These are phyloP conservation scores for Zootermopsis nevadensis DNA, from an alignment of 2,888 invertebrate genomes.

Conservation along the genomic window DNA sequence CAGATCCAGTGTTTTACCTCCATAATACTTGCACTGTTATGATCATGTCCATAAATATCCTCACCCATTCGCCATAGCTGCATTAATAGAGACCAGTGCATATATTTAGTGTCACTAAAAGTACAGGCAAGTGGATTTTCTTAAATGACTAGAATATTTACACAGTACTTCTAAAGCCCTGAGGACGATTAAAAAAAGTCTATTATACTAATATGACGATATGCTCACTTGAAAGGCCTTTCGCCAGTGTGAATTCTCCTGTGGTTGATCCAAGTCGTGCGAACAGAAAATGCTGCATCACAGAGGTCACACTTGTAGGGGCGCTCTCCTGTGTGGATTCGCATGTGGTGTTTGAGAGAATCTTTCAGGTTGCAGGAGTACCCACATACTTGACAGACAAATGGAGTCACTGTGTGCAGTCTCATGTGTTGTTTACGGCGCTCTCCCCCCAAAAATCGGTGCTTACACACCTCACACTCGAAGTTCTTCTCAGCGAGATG, in stretches of 20 bases:
- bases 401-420: background rate
- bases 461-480: background rate
- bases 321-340: background rate
- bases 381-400: background rate
- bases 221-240: background rate
- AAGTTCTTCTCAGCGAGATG: background rate
- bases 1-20: too few species aligned
- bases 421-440: background rate
- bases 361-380: background rate
- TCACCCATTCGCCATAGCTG: too few species aligned
- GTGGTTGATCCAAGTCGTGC: background rate
- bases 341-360: background rate
- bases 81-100: too few species aligned
- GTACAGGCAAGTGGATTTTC: too few species aligned
- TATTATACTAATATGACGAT: background rate
- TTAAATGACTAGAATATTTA: too few species aligned
- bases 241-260: background rate
- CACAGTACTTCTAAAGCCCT: too few species aligned
- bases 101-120: too few species aligned
- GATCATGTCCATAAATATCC: too few species aligned
- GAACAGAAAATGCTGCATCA: background rate
- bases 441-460: background rate
- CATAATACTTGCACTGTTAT: too few species aligned
- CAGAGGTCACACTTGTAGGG: slow-evolving; percentile 6
- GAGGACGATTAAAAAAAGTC: background rate